Percentiles rank a stretch among this genome's conserved stretches.
These are phyloP conservation scores for Pteronotus mesoamericanus DNA, from an alignment of 2,797 vertebrate genomes.

Conservation along the genomic window DNA sequence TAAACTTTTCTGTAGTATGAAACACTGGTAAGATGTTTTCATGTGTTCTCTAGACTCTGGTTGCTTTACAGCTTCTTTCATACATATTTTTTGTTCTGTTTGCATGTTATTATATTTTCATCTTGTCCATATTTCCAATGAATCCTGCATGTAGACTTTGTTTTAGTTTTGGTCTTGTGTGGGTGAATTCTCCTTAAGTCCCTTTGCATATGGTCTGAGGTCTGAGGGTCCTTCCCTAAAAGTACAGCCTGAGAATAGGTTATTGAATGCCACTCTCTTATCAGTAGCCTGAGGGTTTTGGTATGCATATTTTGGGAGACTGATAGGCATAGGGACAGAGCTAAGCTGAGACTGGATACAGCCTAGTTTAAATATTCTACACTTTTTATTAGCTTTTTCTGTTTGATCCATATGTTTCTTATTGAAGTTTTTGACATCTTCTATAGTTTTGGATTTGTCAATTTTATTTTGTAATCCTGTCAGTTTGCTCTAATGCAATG, in stretches of 20 bases:
- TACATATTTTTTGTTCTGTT: background rate
- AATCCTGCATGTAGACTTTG: background rate
- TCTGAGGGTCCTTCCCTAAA: background rate
- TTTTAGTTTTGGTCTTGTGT: background rate
- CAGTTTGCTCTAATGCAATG: background rate
- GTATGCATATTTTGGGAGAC: background rate
- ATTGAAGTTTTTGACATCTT: background rate
- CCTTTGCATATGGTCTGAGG: background rate
- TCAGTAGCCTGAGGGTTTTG: background rate
- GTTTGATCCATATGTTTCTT: background rate
- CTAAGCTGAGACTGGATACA: background rate
- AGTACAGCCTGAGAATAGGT: background rate
- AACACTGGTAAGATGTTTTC: background rate
- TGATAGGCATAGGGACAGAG: background rate
- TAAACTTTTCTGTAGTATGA: background rate
- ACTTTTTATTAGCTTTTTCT: background rate
- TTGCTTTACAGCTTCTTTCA: background rate
- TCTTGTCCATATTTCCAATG: background rate
- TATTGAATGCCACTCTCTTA: background rate
- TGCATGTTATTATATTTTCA: background rate
- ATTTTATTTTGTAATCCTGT: background rate
- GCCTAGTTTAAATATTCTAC: background rate
- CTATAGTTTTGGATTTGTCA: background rate
- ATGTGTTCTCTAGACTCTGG: background rate
- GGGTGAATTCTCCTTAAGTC: background rate